These are phyloP conservation scores for Notothenia coriiceps DNA, from an alignment of 2,113 vertebrate genomes.

Conservation along the genomic window DNA sequence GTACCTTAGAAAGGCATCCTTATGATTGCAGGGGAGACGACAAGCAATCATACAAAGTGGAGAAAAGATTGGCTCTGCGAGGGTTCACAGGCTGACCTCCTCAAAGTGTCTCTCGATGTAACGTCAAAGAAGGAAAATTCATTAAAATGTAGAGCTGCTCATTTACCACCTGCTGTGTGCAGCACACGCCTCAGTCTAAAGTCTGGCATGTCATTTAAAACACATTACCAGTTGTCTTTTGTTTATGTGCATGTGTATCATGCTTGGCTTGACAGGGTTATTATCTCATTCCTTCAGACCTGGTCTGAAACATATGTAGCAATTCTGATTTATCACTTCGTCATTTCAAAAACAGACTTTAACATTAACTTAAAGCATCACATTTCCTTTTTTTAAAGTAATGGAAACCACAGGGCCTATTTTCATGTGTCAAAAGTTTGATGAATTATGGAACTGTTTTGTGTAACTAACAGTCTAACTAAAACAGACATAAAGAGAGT, in stretches of 20 bases:
- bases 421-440: slow-evolving; percentile 9
- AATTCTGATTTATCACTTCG: slow-evolving; percentile 8
- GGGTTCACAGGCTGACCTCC: slow-evolving; percentile 42
- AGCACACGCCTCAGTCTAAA: slow-evolving; percentile 10
- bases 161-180: slow-evolving; percentile 50
- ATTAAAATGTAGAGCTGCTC: slow-evolving; percentile 62
- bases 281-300: slow-evolving; percentile 42
- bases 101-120: background rate
- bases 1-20: background rate
- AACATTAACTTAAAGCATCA: slow-evolving; percentile 3
- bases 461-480: background rate
- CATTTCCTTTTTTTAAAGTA: background rate
- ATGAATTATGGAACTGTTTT: slow-evolving; percentile 38
- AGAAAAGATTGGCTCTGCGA: slow-evolving; percentile 39
- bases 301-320: slow-evolving; percentile 12
- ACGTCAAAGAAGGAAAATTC: slow-evolving; percentile 22
- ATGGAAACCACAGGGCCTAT: background rate
- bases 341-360: slow-evolving; percentile 22
- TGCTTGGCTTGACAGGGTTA: slow-evolving; percentile 27
- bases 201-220: slow-evolving; percentile 32
- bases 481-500: slow-evolving; percentile 38
- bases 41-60: slow-evolving; percentile 60
- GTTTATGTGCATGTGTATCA: background rate
- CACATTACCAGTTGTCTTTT: slow-evolving; percentile 8
- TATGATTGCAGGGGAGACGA: slow-evolving; percentile 29